phyloP scores from a whole-genome alignment of 1,140 invertebrate genomes.

The Bombus sylvicola region DNA sequence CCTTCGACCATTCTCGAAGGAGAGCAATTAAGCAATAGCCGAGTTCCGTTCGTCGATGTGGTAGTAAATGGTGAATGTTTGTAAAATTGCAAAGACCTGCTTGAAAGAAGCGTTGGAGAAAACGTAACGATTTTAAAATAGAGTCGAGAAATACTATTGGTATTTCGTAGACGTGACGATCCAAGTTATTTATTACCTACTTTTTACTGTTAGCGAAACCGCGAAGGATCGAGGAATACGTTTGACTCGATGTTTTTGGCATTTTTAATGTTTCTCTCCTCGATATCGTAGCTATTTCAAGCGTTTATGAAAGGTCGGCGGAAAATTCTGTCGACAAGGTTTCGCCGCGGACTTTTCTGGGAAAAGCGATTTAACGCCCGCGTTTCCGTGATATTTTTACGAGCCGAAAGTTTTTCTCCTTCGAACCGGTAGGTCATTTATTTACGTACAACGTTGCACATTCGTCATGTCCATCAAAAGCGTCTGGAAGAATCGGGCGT shows the following conservation, averaged over 20 bases:
- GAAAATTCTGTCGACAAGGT: neutral
- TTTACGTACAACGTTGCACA: conserved; percentile 33
- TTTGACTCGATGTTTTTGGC: neutral
- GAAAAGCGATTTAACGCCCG: neutral
- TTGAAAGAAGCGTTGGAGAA: neutral
- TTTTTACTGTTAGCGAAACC: neutral
- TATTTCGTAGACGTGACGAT: neutral
- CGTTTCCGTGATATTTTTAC: conserved; percentile 43
- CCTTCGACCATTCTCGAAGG: neutral
- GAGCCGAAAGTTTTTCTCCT: conserved; percentile 30
- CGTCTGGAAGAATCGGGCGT: neutral
- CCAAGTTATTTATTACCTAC: neutral
- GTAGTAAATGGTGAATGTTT: neutral
- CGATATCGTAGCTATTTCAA: conserved; percentile 4
- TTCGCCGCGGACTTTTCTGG: neutral
- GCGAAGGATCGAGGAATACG: neutral
- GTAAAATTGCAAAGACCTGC: neutral
- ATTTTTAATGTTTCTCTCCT: neutral
- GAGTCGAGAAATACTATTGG: neutral
- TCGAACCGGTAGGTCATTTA: conserved; percentile 37
- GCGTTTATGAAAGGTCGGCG: neutral
- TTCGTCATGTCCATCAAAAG: conserved; percentile 15
- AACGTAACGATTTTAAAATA: conserved; percentile 17
- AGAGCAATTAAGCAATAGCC: neutral
- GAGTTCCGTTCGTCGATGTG: neutral